Conservation (phyloP, 2,888 invertebrate genomes). For the Endotricha flammealis region DNA sequence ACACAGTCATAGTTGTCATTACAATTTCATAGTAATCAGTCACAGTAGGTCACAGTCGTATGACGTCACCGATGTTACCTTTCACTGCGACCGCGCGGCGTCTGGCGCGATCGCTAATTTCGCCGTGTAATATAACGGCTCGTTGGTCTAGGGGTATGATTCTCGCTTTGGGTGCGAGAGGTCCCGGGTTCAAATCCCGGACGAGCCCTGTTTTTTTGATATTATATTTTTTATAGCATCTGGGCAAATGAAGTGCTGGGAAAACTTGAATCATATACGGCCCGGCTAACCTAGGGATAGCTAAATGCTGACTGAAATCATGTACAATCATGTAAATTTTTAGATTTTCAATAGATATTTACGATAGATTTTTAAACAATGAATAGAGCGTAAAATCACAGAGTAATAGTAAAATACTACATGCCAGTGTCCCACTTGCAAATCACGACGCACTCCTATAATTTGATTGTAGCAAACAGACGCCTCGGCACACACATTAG, state of each 20-base stretch:
- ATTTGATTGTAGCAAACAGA: not conserved
- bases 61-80: conserved; percentile 5
- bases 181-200: conserved; percentile 80
- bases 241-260: too few relatives aligned
- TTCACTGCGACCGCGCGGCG: conserved; percentile 5
- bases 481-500: not conserved
- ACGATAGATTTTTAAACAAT: too few relatives aligned
- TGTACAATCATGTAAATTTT: too few relatives aligned
- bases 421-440: not conserved
- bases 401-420: too few relatives aligned
- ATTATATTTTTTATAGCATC: not conserved
- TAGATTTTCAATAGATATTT: too few relatives aligned
- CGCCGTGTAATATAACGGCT: conserved; percentile 37
- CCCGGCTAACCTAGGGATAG: too few relatives aligned
- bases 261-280: too few relatives aligned
- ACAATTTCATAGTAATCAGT: too few relatives aligned
- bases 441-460: not conserved
- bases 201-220: conserved; percentile 58
- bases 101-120: conserved; percentile 1
- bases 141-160: conserved; percentile 80
- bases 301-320: too few relatives aligned
- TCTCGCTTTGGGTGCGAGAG: conserved; percentile 80
- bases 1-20: too few relatives aligned
- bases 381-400: too few relatives aligned
- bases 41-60: not conserved